Evolutionary conservation across 2,888 invertebrate genomes (phyloP).

Genomic region (Clostera curtula): DNA sequence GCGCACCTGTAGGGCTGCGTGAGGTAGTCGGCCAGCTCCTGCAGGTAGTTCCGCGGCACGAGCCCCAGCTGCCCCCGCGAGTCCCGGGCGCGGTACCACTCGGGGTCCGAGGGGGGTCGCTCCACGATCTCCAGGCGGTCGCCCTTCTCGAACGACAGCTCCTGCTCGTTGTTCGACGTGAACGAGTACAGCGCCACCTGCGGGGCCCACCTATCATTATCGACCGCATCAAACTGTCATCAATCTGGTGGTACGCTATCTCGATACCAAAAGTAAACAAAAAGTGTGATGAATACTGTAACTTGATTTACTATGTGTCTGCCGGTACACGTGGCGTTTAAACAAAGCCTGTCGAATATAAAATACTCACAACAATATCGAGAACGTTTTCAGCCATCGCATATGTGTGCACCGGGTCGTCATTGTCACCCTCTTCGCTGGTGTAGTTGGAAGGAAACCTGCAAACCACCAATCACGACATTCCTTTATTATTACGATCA

Average conservation of each 20-base stretch:
- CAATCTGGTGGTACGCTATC: not conserved
- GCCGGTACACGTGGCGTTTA: too few species aligned
- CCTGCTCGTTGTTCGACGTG: constrained; percentile 95
- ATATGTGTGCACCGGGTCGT: constrained; percentile 92
- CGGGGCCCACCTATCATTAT: not conserved
- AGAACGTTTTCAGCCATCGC: constrained; percentile 97
- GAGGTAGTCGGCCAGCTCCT: constrained; percentile 92
- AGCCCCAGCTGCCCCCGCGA: constrained; percentile 93
- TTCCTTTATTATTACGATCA: not conserved
- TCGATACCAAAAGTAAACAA: not conserved
- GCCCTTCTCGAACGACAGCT: constrained; percentile 96
- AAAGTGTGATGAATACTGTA: too few species aligned
- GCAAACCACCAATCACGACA: constrained; percentile 4
- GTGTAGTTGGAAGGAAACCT: constrained; percentile 99
- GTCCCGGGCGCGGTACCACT: constrained; percentile 98
- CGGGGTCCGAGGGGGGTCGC: constrained; percentile 97
- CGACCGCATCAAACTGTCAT: too few species aligned
- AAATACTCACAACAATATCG: constrained; percentile 86
- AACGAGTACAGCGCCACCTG: constrained; percentile 94
- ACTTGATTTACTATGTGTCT: too few species aligned
- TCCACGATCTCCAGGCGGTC: constrained; percentile 97
- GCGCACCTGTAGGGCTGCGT: constrained; percentile 85
- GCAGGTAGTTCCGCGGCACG: constrained; percentile 95
- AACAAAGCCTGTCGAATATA: too few species aligned
- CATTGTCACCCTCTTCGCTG: constrained; percentile 90